Evolutionary conservation across 2,888 invertebrate species (phyloP), one percentile per base, ranked within the genome.

Genomic region (Julus scandinavius): DNA sequence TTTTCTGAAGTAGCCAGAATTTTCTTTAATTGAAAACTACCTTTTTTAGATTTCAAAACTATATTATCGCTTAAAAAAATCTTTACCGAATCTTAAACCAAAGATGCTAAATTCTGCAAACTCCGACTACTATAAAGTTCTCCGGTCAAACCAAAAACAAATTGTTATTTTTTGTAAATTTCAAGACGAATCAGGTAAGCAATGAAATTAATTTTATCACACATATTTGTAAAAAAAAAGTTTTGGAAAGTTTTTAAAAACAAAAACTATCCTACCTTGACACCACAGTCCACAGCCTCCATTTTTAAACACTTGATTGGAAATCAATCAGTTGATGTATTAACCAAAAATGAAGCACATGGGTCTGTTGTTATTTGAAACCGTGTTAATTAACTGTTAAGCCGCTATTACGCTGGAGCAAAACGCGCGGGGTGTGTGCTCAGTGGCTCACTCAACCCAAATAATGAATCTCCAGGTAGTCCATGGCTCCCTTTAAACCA

Each of bases 401-500:
- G 63, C 63, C 63, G 58, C 58, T 58, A n/a, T 58, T 58, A n/a
- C 58, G 63, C 11, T 11, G 20, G 20, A 72, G 63, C 63, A 72
- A 72, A 20, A 13, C 85, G 45, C 85, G 45, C 17, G 45, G 45
- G 85, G 85, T 85, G 85, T 85, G 85, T 45, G 45, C 85, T 45
- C 85, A 85, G 85, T 40, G 41, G 85, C 85, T 85, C 41, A 17
- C 45, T 17, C 17, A 85, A 40, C 41, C 85, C 41, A 85, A 85
- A 45, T 45, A 85, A 45, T 41, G 45, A 85, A 85, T 45, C 85
- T 85, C 41, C 85, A 45, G 85, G 41, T 41, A 85, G 41, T 45
- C 85, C 85, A 85, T 85, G 45, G 85, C 85, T 85, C 41, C n/a
- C 85, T 85, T 85, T 85, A 85, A 85, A 85, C 85, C 85, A 85